A percentile compares a stretch with the other conserved stretches of the same genome.
Evolutionary conservation across 2,888 invertebrate species (phyloP).

Genomic region (Synanthedon andrenaeformis): DNA sequence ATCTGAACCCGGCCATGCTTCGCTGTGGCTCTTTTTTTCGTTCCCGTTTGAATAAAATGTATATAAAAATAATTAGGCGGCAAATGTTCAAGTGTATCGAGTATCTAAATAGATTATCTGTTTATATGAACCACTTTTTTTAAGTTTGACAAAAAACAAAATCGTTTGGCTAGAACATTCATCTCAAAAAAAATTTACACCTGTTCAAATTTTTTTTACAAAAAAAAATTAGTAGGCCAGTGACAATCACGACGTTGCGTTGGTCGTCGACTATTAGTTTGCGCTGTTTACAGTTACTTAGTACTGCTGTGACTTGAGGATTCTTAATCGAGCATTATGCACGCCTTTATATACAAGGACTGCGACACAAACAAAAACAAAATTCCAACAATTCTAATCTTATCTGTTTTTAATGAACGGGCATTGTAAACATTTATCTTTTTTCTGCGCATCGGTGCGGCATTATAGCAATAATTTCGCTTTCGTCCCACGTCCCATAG

Average conservation of each 20-base stretch:
- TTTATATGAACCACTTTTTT: too few species aligned
- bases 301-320: constrained; percentile 15
- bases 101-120: too few species aligned
- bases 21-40: too few species aligned
- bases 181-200: neutral
- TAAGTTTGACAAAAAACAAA: too few species aligned
- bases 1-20: too few species aligned
- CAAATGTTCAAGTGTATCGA: too few species aligned
- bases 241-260: neutral
- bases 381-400: constrained; percentile 31
- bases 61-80: too few species aligned
- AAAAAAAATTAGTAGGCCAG: constrained; percentile 1
- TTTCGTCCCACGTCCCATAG: constrained; percentile 45
- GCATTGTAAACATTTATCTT: constrained; percentile 8
- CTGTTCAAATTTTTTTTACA: neutral
- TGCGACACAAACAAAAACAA: constrained; percentile 8
- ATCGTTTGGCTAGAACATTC: too few species aligned
- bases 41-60: too few species aligned
- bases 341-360: constrained; percentile 10
- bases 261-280: neutral
- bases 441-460: constrained; percentile 7
- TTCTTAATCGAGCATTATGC: constrained; percentile 30
- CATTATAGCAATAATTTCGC: constrained; percentile 34
- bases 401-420: constrained; percentile 28
- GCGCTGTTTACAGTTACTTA: constrained; percentile 35